A percentile compares a stretch with the other conserved stretches of the same genome.
Conservation (phyloP, 2,888 invertebrate genomes). For the Latrodectus elegans region DNA sequence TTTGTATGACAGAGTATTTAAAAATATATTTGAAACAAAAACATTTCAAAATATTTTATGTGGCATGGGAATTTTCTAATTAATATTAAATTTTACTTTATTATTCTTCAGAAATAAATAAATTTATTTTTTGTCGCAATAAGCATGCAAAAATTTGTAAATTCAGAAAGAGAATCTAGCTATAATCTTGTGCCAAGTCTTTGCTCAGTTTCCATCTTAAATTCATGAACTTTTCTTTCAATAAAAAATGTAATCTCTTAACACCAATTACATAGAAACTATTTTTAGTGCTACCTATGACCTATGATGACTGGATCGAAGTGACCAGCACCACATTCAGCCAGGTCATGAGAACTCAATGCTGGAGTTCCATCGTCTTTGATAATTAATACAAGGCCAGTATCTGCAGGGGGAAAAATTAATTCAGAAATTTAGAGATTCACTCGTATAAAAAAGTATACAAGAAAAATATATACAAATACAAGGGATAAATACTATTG, state of each 20-base stretch:
- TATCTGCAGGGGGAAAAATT: slow-evolving; percentile 79
- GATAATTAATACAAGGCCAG: slow-evolving; percentile 92
- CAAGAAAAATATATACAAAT: no score
- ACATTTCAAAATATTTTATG: no score
- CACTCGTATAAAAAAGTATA: not conserved
- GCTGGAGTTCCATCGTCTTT: slow-evolving; percentile 92
- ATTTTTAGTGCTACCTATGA: slow-evolving; percentile 60
- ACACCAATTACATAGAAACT: slow-evolving; percentile 32
- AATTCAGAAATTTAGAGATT: not conserved
- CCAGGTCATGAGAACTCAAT: slow-evolving; percentile 84
- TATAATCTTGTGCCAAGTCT: not conserved
- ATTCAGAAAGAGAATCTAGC: no score
- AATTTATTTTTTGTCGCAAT: no score
- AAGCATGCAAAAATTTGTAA: no score
- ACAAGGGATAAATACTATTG: no score
- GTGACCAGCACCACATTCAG: slow-evolving; percentile 58
- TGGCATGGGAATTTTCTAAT: no score
- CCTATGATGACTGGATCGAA: slow-evolving; percentile 60
- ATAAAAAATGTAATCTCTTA: slow-evolving; percentile 21
- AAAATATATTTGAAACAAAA: no score
- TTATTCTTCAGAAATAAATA: no score
- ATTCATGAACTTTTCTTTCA: not conserved
- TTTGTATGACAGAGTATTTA: no score
- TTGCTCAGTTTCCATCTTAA: not conserved
- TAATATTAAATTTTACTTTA: no score